Base-by-base conservation (phyloP, 2,888 invertebrate species). In the Lutraria lutraria region DNA sequence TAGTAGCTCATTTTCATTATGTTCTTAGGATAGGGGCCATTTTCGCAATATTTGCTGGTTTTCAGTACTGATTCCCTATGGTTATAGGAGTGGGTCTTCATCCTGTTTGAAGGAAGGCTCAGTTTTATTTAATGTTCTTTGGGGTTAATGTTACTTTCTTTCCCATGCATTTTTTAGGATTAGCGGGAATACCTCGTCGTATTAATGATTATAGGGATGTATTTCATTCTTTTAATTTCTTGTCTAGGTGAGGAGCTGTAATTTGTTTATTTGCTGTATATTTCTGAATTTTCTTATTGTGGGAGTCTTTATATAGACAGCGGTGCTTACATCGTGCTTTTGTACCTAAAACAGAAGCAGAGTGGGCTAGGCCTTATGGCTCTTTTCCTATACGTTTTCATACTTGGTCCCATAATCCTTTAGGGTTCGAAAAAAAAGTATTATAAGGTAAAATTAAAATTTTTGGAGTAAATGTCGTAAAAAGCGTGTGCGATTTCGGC, bases 1-100 rank as follows among this genome's bases (percentile, higher is more conserved):
- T 98, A 84, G 98, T 98, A 60, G 98, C 98, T 8, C 98, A 98
- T 96, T 98, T 98, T 95, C 98, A 98, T 96, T 98, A 98, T 97
- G 98, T 98, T 0, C 94, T 98, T 95, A 98, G 98, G 4, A 98
- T 98, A 97, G 98, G 98, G 93, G 98, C 98, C 4, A 98, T 98
- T 94, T 98, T 95, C 97, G 97, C 98, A 76, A 98, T 98, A 97
- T 97, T 98, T 97, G 97, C 97, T 63, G 98, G 98, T 94, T 97
- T 98, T 96, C 97, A 97, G 96, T 97, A 98, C 93, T 98, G 98
- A 97, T 98, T 97, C 68, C 97, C 98, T 0, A 94, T 98, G 97
- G 97, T 98, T 95, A 97, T 97, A 81, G 98, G 98, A 13, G 92
- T 98, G 95, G 96, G 96, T 0, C 86, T 98, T 97, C 98, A 98